These are phyloP conservation scores for Anthopleura xanthogrammica DNA, from an alignment of 92 coral and sea anemone species.

Conservation along the genomic window DNA sequence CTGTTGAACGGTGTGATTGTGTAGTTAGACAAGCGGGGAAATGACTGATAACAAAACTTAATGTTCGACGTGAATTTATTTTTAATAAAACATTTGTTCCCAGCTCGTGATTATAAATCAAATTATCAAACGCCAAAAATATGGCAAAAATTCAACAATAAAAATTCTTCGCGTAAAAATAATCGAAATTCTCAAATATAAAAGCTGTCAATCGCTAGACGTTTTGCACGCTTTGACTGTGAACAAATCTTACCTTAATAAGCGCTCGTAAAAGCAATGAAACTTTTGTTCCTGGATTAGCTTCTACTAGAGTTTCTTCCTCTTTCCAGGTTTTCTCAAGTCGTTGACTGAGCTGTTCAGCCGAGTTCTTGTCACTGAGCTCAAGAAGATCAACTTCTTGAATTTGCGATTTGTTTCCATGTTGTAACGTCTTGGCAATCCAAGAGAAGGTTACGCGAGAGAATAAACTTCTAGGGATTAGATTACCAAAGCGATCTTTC, in stretches of 20 bases:
- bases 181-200: neutral
- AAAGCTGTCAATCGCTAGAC: neutral
- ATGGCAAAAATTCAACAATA: neutral
- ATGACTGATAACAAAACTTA: neutral
- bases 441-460: constrained; percentile 37
- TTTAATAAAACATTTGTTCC: neutral
- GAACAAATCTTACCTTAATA: constrained; percentile 17
- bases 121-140: neutral
- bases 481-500: constrained; percentile 29
- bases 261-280: constrained; percentile 23
- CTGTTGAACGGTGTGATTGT: neutral
- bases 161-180: too few relatives aligned
- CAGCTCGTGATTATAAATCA: neutral
- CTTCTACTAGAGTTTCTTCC: constrained; percentile 8
- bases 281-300: constrained; percentile 1
- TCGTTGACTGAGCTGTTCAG: constrained; percentile 9
- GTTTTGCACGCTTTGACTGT: neutral
- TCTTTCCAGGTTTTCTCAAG: constrained; percentile 29
- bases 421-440: constrained; percentile 26
- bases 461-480: constrained; percentile 2
- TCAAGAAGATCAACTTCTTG: constrained; percentile 37
- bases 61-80: neutral
- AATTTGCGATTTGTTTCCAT: constrained; percentile 27
- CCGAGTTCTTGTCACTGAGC: constrained; percentile 17
- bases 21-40: neutral